Base-by-base conservation (phyloP, 2,888 invertebrate species). In the Hydropsyche betteni region DNA sequence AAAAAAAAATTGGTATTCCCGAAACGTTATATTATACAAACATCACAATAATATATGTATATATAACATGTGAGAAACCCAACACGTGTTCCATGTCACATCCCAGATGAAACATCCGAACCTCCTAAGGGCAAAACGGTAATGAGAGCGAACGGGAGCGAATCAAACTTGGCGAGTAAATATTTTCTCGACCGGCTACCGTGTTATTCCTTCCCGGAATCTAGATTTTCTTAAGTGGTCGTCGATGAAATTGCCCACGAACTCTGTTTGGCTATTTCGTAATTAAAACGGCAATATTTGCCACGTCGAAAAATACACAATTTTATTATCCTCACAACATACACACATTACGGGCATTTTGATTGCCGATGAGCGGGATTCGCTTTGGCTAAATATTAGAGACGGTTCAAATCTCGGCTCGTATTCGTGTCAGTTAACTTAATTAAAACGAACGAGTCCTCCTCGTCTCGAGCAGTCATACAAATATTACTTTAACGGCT, bases 141-240 rank as follows among this genome's bases (percentile, higher is more conserved):
- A 14, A 58, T 44, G 44, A 44, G 44, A 44, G 44, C 6, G 44
- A 44, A 44, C 44, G 58, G 24, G 58, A 58, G 58, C 58, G 58
- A 58, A 58, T 58, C 58, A 58, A 58, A 58, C 58, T 58, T 58
- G 58, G 58, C 58, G 58, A 58, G 58, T 58, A 58, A 58, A 58
- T 58, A 58, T 58, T 58, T 58, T 58, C 58, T 58, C 58, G 14
- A 14, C 24, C 58, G 24, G 24, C 58, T 58, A 14, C 24, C 58
- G 58, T 58, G 58, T 58, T 58, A 58, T 58, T 58, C 16, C 58
- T 14, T 44, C 16, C 58, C 16, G 58, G 58, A 24, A 24, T 58
- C 58, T 58, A 58, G 58, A 58, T 58, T 58, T 58, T 58, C 58
- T 16, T 58, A 58, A 58, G 58, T 58, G 58, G 58, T 58, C 24